Percentiles rank a stretch among this genome's conserved stretches.
Conservation (phyloP, 2,797 vertebrate species). For the Phrynocephalus vlangalii region DNA sequence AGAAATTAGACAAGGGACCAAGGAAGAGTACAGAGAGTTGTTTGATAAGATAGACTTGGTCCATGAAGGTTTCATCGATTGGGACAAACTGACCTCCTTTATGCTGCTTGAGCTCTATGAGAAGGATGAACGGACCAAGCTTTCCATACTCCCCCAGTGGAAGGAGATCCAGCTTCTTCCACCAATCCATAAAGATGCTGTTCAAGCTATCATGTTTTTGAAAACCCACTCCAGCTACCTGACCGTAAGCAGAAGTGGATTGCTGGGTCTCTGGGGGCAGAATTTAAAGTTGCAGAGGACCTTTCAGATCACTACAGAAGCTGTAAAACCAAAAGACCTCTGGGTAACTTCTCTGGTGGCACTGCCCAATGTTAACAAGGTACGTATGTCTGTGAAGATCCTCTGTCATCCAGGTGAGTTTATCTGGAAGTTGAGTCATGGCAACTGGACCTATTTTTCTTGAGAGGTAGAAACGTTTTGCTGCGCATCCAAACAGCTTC, state of each 20-base stretch:
- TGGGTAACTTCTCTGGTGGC: conserved; percentile 86
- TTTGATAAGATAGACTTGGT: conserved; percentile 84
- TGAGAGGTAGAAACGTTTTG: too few relatives aligned
- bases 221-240: conserved; percentile 81
- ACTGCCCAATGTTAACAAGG: conserved; percentile 86
- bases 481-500: too few relatives aligned
- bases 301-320: conserved; percentile 80
- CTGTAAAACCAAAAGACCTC: conserved; percentile 82
- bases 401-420: too few relatives aligned
- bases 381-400: conserved; percentile 53
- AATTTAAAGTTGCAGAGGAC: conserved; percentile 80
- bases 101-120: conserved; percentile 82
- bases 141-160: conserved; percentile 78
- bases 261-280: conserved; percentile 80
- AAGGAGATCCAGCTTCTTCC: conserved; percentile 77
- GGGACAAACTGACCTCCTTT: conserved; percentile 84
- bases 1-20: conserved; percentile 74
- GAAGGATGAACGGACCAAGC: conserved; percentile 79
- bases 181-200: conserved; percentile 80
- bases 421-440: not conserved
- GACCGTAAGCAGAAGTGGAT: conserved; percentile 84
- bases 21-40: conserved; percentile 83
- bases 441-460: too few relatives aligned
- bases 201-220: conserved; percentile 84
- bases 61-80: conserved; percentile 80